phyloP scores from a whole-genome alignment of 64 coral and sea anemone genomes.

The Dendrophyllia cribrosa region DNA sequence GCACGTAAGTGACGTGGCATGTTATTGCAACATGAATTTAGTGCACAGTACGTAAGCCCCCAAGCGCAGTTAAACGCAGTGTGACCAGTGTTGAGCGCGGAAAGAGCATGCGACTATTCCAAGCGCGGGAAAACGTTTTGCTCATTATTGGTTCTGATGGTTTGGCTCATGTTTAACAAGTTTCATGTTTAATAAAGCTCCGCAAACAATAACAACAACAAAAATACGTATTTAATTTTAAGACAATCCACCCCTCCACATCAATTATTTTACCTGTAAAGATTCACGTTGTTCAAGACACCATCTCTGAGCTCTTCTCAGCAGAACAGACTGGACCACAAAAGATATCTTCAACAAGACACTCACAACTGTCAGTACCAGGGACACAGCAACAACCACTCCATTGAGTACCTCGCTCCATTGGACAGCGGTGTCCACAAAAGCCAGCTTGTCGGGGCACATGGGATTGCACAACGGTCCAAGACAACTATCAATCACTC shows the following conservation, averaged over 20 bases:
- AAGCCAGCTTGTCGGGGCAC: background rate
- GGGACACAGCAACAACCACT: background rate
- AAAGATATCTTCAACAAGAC: background rate
- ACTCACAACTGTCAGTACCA: background rate
- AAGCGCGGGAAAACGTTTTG: background rate
- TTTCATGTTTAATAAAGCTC: too few species aligned
- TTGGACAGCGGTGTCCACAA: conserved; percentile 26
- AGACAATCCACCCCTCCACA: background rate
- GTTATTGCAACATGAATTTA: too few species aligned
- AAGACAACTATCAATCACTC: conserved; percentile 34
- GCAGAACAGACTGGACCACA: background rate
- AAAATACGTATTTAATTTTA: background rate
- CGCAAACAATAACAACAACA: too few species aligned
- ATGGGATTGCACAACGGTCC: conserved; percentile 40
- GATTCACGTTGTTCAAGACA: background rate
- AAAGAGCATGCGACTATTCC: too few species aligned
- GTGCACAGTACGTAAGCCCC: too few species aligned
- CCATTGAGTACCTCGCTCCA: conserved; percentile 3
- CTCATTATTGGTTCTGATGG: too few species aligned
- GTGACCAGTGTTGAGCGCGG: background rate
- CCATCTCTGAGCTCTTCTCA: background rate
- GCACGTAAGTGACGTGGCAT: too few species aligned
- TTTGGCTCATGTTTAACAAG: too few species aligned
- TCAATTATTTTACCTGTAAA: background rate
- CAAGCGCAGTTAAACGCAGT: background rate